Conservation (phyloP, 2,888 invertebrate genomes). For the Troilus luridus region DNA sequence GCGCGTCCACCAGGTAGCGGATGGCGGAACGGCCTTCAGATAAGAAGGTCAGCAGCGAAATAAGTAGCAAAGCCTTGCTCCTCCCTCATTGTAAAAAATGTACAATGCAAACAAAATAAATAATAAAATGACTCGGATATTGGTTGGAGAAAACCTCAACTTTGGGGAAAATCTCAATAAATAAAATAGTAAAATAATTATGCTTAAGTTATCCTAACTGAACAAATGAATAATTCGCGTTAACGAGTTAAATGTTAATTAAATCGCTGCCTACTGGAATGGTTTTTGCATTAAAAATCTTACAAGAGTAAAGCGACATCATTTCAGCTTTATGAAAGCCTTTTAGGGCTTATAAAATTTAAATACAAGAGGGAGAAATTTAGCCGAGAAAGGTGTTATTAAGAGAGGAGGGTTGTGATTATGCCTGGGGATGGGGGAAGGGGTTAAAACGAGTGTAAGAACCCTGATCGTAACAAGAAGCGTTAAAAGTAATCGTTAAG, state of each 20-base stretch:
- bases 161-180: too few relatives aligned
- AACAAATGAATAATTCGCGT: not conserved
- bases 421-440: not conserved
- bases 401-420: constrained; percentile 48
- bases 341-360: constrained; percentile 35
- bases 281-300: not conserved
- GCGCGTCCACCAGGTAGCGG: too few relatives aligned
- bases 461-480: constrained; percentile 58
- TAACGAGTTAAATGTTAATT: not conserved
- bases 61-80: too few relatives aligned
- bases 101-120: too few relatives aligned
- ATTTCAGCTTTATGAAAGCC: not conserved
- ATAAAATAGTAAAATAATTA: too few relatives aligned
- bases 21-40: too few relatives aligned
- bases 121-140: too few relatives aligned
- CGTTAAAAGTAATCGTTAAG: constrained; percentile 60
- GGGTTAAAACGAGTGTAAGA: constrained; percentile 57
- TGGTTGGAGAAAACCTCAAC: too few relatives aligned
- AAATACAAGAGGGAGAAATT: constrained; percentile 55
- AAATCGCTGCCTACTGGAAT: not conserved
- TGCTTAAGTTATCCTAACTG: not conserved
- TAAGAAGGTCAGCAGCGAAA: too few relatives aligned
- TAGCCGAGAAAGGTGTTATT: constrained; percentile 35
- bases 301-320: constrained; percentile 45
- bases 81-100: too few relatives aligned